These are phyloP conservation scores for Trachurus trachurus DNA, from an alignment of 2,797 vertebrate species.

Conservation along the genomic window DNA sequence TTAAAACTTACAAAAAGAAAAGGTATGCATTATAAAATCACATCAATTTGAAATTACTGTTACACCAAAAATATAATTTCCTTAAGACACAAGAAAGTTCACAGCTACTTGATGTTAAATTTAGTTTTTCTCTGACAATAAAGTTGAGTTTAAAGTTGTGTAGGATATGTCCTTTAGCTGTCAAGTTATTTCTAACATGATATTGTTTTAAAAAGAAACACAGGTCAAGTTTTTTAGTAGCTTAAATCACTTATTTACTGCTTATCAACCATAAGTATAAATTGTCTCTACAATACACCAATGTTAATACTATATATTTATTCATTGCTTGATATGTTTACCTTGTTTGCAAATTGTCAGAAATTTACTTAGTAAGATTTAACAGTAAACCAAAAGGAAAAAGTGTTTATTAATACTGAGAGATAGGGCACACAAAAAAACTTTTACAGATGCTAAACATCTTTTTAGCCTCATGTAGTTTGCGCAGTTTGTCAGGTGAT, in stretches of 20 bases:
- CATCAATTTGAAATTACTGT: too few relatives aligned
- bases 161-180: too few relatives aligned
- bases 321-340: neutral
- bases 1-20: too few relatives aligned
- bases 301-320: neutral
- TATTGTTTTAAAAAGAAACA: neutral
- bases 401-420: too few relatives aligned
- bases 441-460: neutral
- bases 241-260: neutral
- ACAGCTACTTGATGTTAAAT: too few relatives aligned
- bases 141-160: too few relatives aligned
- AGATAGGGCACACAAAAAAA: neutral
- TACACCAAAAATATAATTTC: too few relatives aligned
- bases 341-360: too few relatives aligned
- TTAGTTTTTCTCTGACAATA: too few relatives aligned
- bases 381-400: neutral
- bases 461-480: conserved; percentile 42
- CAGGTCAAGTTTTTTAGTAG: neutral
- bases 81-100: too few relatives aligned
- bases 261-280: neutral
- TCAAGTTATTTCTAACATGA: too few relatives aligned
- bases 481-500: conserved; percentile 55
- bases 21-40: too few relatives aligned
- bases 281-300: neutral
- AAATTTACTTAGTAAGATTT: neutral